Conservation (phyloP, 2,113 vertebrate species). For the Myodes glareolus region DNA sequence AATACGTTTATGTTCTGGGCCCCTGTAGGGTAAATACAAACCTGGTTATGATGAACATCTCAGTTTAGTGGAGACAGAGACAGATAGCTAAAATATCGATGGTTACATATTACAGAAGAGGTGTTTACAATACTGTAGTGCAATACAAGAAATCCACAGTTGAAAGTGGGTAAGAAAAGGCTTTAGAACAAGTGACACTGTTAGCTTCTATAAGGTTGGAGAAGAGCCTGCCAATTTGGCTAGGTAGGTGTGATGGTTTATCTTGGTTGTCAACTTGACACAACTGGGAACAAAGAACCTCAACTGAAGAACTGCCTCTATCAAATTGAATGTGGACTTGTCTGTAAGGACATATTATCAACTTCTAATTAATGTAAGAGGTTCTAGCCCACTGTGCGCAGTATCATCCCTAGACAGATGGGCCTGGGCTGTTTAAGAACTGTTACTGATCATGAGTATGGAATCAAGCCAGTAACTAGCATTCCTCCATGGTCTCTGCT, state of each 20-base stretch:
- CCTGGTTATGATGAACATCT: neutral
- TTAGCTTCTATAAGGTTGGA: neutral
- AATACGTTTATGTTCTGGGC: neutral
- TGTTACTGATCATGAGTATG: neutral
- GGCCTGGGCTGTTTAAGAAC: neutral
- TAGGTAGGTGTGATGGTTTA: neutral
- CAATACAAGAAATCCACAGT: neutral
- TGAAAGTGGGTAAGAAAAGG: neutral
- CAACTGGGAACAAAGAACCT: neutral
- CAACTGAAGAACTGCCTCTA: neutral
- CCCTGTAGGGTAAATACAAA: constrained; percentile 20
- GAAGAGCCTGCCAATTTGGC: neutral
- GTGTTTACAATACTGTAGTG: constrained; percentile 13
- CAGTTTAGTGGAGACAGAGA: constrained; percentile 24
- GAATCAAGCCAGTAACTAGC: neutral
- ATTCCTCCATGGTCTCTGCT: neutral
- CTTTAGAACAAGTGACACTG: neutral
- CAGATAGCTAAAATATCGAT: constrained; percentile 2
- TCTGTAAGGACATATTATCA: neutral
- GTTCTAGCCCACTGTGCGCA: neutral
- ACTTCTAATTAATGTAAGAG: neutral
- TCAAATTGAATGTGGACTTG: neutral
- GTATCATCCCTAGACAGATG: neutral
- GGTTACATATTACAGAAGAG: neutral
- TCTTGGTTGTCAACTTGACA: neutral